A percentile compares a stretch with the other conserved stretches of the same genome.
Evolutionary conservation across 2,113 vertebrate species (phyloP).

Genomic region (Trogon surrucura): DNA sequence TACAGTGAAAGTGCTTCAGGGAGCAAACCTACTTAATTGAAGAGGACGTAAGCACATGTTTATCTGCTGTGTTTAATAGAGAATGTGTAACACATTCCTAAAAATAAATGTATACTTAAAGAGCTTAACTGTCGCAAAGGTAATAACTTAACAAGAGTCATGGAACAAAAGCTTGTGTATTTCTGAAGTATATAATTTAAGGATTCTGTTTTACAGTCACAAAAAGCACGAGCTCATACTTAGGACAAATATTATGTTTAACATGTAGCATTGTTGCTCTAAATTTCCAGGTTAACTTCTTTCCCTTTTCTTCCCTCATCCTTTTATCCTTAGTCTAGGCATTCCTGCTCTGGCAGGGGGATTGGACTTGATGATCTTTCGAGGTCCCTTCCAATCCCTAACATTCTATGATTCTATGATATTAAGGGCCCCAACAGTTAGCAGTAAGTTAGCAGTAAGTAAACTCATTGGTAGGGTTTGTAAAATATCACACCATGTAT

Average conservation of each 20-base stretch:
- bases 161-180: slow-evolving; percentile 15
- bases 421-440: not conserved
- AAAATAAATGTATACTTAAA: slow-evolving; percentile 42
- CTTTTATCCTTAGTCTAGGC: not conserved
- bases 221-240: slow-evolving; percentile 38
- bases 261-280: not conserved
- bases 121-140: not conserved
- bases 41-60: slow-evolving; percentile 15
- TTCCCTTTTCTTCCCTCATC: not conserved
- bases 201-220: not conserved
- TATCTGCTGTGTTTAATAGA: slow-evolving; percentile 32
- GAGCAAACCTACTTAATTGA: slow-evolving; percentile 30
- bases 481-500: not conserved
- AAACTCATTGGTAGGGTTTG: not conserved
- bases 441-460: not conserved
- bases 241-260: slow-evolving; percentile 11
- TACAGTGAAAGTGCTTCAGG: slow-evolving; percentile 54
- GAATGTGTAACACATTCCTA: not conserved
- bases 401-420: no score
- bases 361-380: no score
- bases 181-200: slow-evolving; percentile 33
- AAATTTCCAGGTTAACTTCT: not conserved
- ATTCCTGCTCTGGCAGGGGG: no score
- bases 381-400: no score
- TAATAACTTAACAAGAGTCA: not conserved